Percentiles rank a stretch among this genome's conserved stretches.
Conservation (phyloP, 2,888 invertebrate species). For the Arrhopalites spinosus region DNA sequence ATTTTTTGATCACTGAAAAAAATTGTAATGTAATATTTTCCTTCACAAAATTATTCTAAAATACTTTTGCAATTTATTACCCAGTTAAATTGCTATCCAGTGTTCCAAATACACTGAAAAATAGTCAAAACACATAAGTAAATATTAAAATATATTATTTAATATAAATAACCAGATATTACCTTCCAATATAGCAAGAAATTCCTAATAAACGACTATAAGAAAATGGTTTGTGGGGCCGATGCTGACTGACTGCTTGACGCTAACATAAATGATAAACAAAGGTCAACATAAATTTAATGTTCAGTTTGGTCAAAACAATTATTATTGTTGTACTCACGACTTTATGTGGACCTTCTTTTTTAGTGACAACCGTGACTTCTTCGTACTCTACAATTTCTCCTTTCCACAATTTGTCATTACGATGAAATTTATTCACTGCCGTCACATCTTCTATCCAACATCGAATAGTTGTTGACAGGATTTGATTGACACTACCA, state of each 20-base stretch:
- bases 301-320: too few species aligned
- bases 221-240: conserved; percentile 44
- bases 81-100: conserved; percentile 38
- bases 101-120: conserved; percentile 46
- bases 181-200: conserved; percentile 35
- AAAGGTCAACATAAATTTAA: neutral
- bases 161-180: neutral
- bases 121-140: too few species aligned
- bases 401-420: conserved; percentile 16
- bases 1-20: conserved; percentile 40
- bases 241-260: neutral
- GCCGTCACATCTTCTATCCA: conserved; percentile 36
- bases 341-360: conserved; percentile 19
- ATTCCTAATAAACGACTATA: conserved; percentile 46
- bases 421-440: neutral
- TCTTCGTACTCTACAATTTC: conserved; percentile 17
- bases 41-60: neutral
- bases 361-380: conserved; percentile 14
- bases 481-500: conserved; percentile 45
- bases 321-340: too few species aligned
- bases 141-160: too few species aligned
- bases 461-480: conserved; percentile 23
- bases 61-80: conserved; percentile 25
- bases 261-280: neutral
- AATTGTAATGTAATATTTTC: too few species aligned